Evolutionary conservation across 2,888 invertebrate genomes (phyloP), one percentile per base, ranked within the genome.

Genomic region (Hedychridium roseum): DNA sequence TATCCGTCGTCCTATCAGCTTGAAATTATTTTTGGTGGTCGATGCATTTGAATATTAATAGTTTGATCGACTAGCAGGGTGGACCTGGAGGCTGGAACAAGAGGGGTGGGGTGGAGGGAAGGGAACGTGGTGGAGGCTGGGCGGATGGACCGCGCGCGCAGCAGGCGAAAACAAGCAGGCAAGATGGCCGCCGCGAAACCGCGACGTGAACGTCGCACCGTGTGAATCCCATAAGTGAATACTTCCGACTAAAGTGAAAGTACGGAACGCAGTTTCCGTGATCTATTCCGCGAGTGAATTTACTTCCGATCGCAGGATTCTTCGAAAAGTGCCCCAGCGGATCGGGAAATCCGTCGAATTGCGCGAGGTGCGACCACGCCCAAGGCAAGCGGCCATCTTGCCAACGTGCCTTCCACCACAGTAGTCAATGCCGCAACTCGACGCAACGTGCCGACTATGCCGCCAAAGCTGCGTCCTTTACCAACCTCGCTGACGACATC

Each of bases 301-400:
- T 27, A 3, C 11, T 16, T 46, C 28, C 37, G 40, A 49, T 46
- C 43, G 55, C 27, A 35, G 57, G 60, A 51, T 53, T 44, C 45
- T 38, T 46, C 39, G 28, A 38, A 35, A 47, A 52, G n/a, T 37
- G 36, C 50, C 54, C 50, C 54, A 50, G 41, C 37, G 17, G 43
- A 49, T 30, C 54, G 35, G 31, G 44, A 49, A 50, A 59, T 55
- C 49, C 44, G 50, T 45, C 23, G 43, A 30, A 40, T 42, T 36
- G 43, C 53, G 43, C 50, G 55, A 56, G 50, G 47, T 38, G 53
- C 61, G 57, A 70, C 78, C 78, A 78, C 78, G 78, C 78, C 78
- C 78, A 74, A 69, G 68, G 52, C 53, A 42, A 43, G 68, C 76
- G 70, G 78, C 78, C 78, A 78, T 78, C 73, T 78, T 78, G 75